Percentiles rank a stretch among this genome's conserved stretches.
Evolutionary conservation across 1,140 invertebrate species (phyloP).

Genomic region (Musca vetustissima): DNA sequence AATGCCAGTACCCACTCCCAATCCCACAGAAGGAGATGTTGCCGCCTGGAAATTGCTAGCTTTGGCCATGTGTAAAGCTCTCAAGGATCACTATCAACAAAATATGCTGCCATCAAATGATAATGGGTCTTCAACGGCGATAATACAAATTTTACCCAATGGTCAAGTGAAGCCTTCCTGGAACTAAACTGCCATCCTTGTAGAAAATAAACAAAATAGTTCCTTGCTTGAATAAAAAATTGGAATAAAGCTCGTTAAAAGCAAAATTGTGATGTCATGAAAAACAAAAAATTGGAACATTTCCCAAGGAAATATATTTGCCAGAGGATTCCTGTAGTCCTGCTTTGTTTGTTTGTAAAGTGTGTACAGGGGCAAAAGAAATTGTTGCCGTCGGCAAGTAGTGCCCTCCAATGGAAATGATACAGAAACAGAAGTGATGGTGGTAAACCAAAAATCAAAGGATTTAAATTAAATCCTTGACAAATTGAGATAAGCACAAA

Average conservation of each 20-base stretch:
- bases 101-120: neutral
- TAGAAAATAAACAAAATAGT: neutral
- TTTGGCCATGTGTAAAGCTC: conserved; percentile 49
- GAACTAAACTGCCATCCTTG: conserved; percentile 13
- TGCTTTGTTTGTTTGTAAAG: conserved; percentile 1
- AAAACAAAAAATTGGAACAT: neutral
- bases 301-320: conserved; percentile 12
- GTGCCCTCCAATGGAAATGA: no score
- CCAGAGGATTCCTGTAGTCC: neutral
- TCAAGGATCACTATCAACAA: conserved; percentile 47
- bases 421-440: neutral
- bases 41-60: conserved; percentile 49
- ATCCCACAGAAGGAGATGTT: conserved; percentile 34
- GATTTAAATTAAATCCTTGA: conserved; percentile 12
- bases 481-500: conserved; percentile 27
- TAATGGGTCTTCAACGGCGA: neutral
- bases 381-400: no score
- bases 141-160: conserved; percentile 29
- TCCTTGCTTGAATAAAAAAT: neutral
- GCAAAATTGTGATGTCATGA: conserved; percentile 24
- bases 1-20: neutral
- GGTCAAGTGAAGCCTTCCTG: conserved; percentile 18
- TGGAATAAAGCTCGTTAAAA: conserved; percentile 11
- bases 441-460: neutral
- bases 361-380: neutral